Evolutionary conservation across 1,140 invertebrate species (phyloP), one percentile per base, ranked within the genome.

Genomic region (Whitmania pigra): DNA sequence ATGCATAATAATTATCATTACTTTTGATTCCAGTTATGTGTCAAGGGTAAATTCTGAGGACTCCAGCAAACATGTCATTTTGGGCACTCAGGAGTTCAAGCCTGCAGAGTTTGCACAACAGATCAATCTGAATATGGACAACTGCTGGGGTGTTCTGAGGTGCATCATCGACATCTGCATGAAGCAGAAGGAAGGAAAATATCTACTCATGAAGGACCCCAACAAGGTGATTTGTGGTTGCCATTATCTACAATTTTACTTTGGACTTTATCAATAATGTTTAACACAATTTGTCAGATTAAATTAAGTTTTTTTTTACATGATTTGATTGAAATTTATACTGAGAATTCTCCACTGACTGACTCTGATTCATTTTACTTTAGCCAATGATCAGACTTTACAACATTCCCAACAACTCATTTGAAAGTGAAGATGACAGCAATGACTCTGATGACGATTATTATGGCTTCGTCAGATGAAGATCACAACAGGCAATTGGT

Each of bases 81-180:
- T 99, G 53, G 95, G 95, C 36, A 98, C 94, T 6, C 95, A 99
- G 82, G 95, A 99, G 81, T 98, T 96, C 82, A 96, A 95, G 79
- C 97, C 97, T 2, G 89, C 90, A 77, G 96, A 99, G 84, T 99
- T 99, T 83, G 95, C 95, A 11, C 92, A 90, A 5, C 96, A 99
- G 83, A 99, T 99, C 77, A 98, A 96, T 84, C 83, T 99, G 74
- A 98, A 95, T 79, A 95, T 99, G 93, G 97, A 99, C 80, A 99
- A 99, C 82, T 94, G 91, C 2, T 99, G 96, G 96, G 97, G 95
- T 74, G 92, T 99, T 70, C 83, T 99, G n/a, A 86, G 95, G 7
- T 98, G 94, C 80, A 95, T 99, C 75, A 91, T 99, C 78, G 95
- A 99, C 80, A 90, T 95, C 73, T 94, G 94, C 76, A 93, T 97